Conservation (phyloP, 1,140 invertebrate species). For the Zaprionus capensis region DNA sequence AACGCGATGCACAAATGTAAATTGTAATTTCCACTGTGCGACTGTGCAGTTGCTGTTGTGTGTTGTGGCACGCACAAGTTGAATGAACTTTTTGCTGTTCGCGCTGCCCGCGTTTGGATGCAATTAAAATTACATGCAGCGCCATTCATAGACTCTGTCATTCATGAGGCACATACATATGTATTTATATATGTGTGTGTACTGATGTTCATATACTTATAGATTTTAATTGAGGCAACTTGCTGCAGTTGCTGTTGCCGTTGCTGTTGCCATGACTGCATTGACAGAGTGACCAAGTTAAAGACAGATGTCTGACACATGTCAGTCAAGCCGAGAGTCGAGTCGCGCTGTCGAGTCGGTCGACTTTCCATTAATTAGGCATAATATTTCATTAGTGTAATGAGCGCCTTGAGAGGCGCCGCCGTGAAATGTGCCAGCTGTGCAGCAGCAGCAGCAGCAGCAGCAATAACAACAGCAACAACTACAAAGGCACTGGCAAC, state of each 20-base stretch:
- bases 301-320: slow-evolving; percentile 76
- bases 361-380: slow-evolving; percentile 81
- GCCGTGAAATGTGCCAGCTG: slow-evolving; percentile 62
- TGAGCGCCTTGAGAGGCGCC: slow-evolving; percentile 55
- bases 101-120: slow-evolving; percentile 63
- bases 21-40: slow-evolving; percentile 61
- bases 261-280: slow-evolving; percentile 11
- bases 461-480: slow-evolving; percentile 17
- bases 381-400: slow-evolving; percentile 80
- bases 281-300: slow-evolving; percentile 82
- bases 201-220: slow-evolving; percentile 36
- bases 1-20: slow-evolving; percentile 56
- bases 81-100: slow-evolving; percentile 67
- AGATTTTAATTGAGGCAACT: slow-evolving; percentile 76
- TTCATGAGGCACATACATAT: slow-evolving; percentile 42
- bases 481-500: slow-evolving; percentile 15
- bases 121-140: slow-evolving; percentile 76
- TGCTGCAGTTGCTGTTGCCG: slow-evolving; percentile 10
- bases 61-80: slow-evolving; percentile 51
- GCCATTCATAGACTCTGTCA: slow-evolving; percentile 71
- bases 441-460: slow-evolving; percentile 9
- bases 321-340: slow-evolving; percentile 54
- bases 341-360: slow-evolving; percentile 2
- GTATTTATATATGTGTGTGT: background rate
- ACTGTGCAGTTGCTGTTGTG: slow-evolving; percentile 25